Conservation (phyloP, 2,888 invertebrate species). For the Colletes collaris region DNA sequence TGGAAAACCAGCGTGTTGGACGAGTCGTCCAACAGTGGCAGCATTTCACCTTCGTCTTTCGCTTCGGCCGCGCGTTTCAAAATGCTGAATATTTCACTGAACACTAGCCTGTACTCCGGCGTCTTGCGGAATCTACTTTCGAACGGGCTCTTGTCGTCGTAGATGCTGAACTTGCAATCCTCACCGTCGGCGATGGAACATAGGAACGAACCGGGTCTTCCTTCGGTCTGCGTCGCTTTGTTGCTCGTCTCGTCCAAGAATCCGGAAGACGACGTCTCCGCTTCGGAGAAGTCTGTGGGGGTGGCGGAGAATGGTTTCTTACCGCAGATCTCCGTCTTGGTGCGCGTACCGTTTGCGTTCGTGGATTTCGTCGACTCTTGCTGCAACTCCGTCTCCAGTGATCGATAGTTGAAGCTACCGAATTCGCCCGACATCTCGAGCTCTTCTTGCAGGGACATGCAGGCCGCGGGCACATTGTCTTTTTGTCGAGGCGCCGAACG, state of each 20-base stretch:
- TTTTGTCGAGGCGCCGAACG: constrained; percentile 83
- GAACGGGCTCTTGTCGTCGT: constrained; percentile 90
- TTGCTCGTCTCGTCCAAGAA: constrained; percentile 92
- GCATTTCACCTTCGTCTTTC: constrained; percentile 91
- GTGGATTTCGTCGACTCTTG: constrained; percentile 47
- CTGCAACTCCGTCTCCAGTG: constrained; percentile 58
- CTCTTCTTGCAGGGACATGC: constrained; percentile 88
- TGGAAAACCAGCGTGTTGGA: constrained; percentile 84
- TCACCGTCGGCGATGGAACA: constrained; percentile 94
- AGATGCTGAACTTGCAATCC: constrained; percentile 93
- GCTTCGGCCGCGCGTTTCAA: constrained; percentile 93
- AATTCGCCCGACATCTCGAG: constrained; percentile 90
- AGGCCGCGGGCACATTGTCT: constrained; percentile 74
- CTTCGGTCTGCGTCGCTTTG: constrained; percentile 92
- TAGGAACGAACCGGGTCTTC: constrained; percentile 90
- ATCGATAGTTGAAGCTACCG: constrained; percentile 84
- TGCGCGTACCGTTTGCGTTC: constrained; percentile 21
- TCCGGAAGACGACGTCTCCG: constrained; percentile 93
- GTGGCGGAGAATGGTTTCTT: constrained; percentile 86
- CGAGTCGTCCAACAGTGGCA: constrained; percentile 87
- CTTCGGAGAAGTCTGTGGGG: constrained; percentile 92
- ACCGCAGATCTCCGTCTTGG: constrained; percentile 54
- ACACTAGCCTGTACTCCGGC: constrained; percentile 91
- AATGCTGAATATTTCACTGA: constrained; percentile 93
- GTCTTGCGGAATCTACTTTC: constrained; percentile 92